phyloP scores from a whole-genome alignment of 2,113 vertebrate genomes.

The Numenius arquata region DNA sequence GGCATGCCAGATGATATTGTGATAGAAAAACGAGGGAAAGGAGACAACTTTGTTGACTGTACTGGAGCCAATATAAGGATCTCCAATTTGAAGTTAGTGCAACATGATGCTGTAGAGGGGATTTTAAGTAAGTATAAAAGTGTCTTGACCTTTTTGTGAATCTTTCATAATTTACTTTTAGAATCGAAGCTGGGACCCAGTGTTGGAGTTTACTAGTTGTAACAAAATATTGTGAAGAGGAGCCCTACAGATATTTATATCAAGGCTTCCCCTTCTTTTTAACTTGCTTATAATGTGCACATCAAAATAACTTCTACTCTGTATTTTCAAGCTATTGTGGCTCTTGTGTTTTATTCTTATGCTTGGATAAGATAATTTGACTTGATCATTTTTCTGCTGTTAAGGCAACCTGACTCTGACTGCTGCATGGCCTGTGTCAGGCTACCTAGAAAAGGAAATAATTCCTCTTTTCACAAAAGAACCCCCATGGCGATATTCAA shows the following conservation, averaged over 20 bases:
- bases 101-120: constrained; percentile 90
- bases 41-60: constrained; percentile 89
- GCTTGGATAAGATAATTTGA: not conserved
- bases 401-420: not conserved
- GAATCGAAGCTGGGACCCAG: not conserved
- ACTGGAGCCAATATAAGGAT: constrained; percentile 81
- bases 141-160: not conserved
- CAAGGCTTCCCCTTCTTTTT: not conserved
- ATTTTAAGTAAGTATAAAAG: constrained; percentile 88
- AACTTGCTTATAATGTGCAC: not conserved
- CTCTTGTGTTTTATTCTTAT: not conserved
- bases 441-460: not conserved
- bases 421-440: not conserved
- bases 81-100: constrained; percentile 89
- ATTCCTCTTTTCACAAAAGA: not conserved
- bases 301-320: not conserved
- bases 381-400: not conserved
- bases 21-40: constrained; percentile 88
- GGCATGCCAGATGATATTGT: constrained; percentile 92
- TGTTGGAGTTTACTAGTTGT: not conserved
- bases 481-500: not conserved
- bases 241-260: not conserved
- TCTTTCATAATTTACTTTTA: not conserved
- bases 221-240: not conserved
- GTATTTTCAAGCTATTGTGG: not conserved